phyloP scores from a whole-genome alignment of 2,888 invertebrate genomes.

The Amiota communis region DNA sequence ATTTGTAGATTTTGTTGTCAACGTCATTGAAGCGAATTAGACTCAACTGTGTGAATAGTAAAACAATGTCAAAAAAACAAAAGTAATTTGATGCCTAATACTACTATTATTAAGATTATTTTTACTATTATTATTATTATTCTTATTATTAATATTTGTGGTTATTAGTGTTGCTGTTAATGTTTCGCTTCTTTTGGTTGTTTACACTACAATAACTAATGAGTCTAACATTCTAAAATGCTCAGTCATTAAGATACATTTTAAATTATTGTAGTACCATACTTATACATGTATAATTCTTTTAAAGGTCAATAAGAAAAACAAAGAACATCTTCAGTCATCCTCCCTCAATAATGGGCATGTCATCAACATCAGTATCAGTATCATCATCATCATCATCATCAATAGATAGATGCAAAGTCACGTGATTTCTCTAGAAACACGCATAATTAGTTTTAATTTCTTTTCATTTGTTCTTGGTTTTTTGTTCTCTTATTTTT shows the following conservation, averaged over 20 bases:
- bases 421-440: constrained; percentile 15
- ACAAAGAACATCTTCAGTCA: no score
- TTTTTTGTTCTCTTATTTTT: no score
- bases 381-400: neutral
- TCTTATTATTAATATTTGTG: constrained; percentile 25
- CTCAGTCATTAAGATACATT: no score
- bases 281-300: no score
- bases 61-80: constrained; percentile 4
- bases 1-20: neutral
- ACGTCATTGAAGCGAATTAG: constrained; percentile 20
- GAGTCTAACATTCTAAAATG: no score
- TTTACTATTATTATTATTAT: no score
- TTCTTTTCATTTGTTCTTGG: no score
- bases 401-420: neutral
- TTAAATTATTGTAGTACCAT: no score
- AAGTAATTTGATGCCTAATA: constrained; percentile 21
- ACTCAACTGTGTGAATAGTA: neutral
- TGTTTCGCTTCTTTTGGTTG: neutral
- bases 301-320: no score
- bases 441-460: constrained; percentile 8
- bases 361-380: neutral
- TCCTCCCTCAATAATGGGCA: no score
- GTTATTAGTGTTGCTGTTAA: constrained; percentile 10
- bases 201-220: no score
- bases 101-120: no score